Conservation (phyloP, 2,797 vertebrate species). For the Microctenopoma steveboyesi region DNA sequence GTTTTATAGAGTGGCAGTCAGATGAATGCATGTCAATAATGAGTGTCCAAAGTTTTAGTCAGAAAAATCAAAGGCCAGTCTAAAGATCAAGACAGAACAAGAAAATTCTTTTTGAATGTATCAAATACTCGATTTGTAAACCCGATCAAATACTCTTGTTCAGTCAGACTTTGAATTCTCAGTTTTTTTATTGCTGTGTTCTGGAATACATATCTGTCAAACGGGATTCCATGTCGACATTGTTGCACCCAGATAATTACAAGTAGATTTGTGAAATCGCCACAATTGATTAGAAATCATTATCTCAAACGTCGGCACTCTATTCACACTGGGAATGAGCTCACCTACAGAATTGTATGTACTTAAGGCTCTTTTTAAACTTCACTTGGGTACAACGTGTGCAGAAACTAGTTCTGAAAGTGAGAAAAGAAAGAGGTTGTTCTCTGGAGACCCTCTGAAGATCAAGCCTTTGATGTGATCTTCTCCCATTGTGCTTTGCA, state of each 20-base stretch:
- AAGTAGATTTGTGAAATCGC: conserved; percentile 7
- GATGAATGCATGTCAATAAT: conserved; percentile 44
- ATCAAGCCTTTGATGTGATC: conserved; percentile 61
- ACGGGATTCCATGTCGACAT: conserved; percentile 1
- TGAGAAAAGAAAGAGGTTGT: conserved; percentile 40
- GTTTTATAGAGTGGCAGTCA: conserved; percentile 5
- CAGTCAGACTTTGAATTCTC: conserved; percentile 10
- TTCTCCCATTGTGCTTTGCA: conserved; percentile 57
- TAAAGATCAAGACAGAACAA: conserved; percentile 15
- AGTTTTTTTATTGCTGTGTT: conserved; percentile 11
- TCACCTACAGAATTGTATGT: conserved; percentile 13
- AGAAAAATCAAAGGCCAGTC: conserved; percentile 13
- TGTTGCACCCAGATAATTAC: neutral
- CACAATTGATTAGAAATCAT: conserved; percentile 9
- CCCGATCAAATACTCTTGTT: conserved; percentile 18
- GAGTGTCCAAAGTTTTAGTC: conserved; percentile 32
- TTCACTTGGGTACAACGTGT: conserved; percentile 40
- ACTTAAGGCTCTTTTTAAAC: conserved; percentile 43
- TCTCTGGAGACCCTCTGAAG: conserved; percentile 62
- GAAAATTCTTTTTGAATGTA: conserved; percentile 1
- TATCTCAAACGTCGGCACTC: neutral
- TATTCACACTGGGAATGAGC: conserved; percentile 1
- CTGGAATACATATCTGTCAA: conserved; percentile 24
- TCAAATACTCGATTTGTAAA: conserved; percentile 17
- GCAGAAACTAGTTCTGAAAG: conserved; percentile 43